Base-by-base conservation (phyloP, 2,797 vertebrate genomes). In the Austrolebias charrua region DNA sequence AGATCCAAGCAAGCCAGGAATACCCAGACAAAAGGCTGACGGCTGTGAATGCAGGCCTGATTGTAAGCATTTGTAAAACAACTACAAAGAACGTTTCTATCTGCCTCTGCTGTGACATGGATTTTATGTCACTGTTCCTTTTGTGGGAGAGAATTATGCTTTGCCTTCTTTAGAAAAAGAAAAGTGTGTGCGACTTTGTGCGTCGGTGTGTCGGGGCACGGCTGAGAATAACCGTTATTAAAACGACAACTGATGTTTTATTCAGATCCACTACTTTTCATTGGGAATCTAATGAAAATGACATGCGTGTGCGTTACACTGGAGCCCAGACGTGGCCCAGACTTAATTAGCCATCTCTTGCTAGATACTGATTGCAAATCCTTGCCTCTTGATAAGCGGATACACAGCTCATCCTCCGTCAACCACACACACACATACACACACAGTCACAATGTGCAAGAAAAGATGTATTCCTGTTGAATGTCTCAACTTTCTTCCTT, bases 341-440 rank as follows among this genome's bases (percentile, higher is more conserved):
- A 86, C 86, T 86, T 92, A 91, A 92, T 92, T 92, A 91, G 72
- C 84, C 42, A 19, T 80, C 70, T 82, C 83, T 82, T 40, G 81
- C 73, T 45, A 81, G 79, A 86, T 62, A 1, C 88, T 92, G 90
- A 92, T 93, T 92, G 86, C 89, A 86, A 79, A 90, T 87, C 83
- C 75, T 79, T 87, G 80, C 56, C 75, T 84, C 86, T 88, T 92
- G 90, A 92, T 92, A 88, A 86, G 80, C 77, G 72, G 76, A 88
- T 89, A 88, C 76, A 74, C 66, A 58, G 69, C 68, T 42, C 78
- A 75, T 77, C 75, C 65, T 78, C 19, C 18, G n/a, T 46, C 18
- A 45, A 11, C 12, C 65, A 13, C n/a, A 16, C 9, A n/a, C n/a
- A 35, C 68, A 20, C 19, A 42, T 46, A 29, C 45, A 19, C 59